Percentiles rank a stretch among this genome's conserved stretches.
Conservation (phyloP, 2,797 vertebrate genomes). For the Alectoris magna region DNA sequence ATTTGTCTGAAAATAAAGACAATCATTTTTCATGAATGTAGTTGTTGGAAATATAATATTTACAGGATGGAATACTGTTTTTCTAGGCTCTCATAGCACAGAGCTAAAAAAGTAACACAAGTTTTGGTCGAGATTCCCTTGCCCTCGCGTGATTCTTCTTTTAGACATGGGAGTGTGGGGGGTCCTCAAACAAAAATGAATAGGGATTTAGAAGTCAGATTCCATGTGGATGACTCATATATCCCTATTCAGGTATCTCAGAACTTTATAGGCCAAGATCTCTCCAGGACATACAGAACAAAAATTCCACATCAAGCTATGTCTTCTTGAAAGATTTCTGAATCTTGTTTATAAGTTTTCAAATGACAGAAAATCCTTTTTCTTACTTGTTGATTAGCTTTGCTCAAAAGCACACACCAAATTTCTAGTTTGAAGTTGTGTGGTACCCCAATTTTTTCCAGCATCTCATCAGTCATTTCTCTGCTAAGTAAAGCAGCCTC, state of each 20-base stretch:
- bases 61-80: not conserved
- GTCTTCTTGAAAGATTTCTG: not conserved
- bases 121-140: not conserved
- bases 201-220: not conserved
- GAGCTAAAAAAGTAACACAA: not conserved
- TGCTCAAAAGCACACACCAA: not conserved
- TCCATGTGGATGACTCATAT: not conserved
- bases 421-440: not conserved
- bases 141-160: not conserved
- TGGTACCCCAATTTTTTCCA: not conserved
- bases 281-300: not conserved
- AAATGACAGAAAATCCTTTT: not conserved
- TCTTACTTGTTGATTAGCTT: not conserved
- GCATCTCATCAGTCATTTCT: not conserved
- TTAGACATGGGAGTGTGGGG: not conserved
- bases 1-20: not conserved
- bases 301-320: too few species aligned
- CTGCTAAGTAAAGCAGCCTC: not conserved
- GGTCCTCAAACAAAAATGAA: not conserved
- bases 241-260: not conserved
- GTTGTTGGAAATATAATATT: not conserved
- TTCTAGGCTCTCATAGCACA: not conserved
- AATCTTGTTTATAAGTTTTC: not conserved
- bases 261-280: not conserved
- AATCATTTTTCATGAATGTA: not conserved